These are phyloP conservation scores for Pyrgilauda ruficollis DNA, from an alignment of 2,113 vertebrate species.

Conservation along the genomic window DNA sequence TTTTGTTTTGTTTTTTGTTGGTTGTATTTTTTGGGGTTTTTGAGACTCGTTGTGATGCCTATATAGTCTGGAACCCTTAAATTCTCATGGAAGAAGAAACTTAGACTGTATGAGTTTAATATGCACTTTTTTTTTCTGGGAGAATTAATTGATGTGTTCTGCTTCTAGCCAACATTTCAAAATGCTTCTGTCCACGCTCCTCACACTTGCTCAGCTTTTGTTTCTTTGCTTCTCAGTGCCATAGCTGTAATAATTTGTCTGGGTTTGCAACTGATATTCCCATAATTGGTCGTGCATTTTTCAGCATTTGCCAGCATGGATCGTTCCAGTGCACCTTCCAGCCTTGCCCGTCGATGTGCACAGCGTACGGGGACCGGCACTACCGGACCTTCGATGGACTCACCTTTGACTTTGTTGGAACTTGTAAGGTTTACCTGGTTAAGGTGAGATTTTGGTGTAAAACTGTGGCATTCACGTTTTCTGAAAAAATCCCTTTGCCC, in stretches of 20 bases:
- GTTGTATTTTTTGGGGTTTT: neutral
- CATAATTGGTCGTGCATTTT: slow-evolving; percentile 23
- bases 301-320: slow-evolving; percentile 88
- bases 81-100: neutral
- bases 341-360: slow-evolving; percentile 93
- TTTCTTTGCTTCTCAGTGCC: neutral
- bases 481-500: no score
- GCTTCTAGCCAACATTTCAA: neutral
- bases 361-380: slow-evolving; percentile 89
- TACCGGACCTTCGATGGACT: slow-evolving; percentile 94
- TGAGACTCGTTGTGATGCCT: neutral
- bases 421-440: slow-evolving; percentile 88
- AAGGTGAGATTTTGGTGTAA: slow-evolving; percentile 79
- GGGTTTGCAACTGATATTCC: neutral
- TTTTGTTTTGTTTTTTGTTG: neutral
- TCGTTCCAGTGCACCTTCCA: slow-evolving; percentile 87
- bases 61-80: neutral
- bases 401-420: slow-evolving; percentile 88
- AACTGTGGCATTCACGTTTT: no score
- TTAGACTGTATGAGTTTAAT: neutral
- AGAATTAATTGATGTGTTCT: neutral
- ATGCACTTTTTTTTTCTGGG: neutral
- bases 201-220: neutral
- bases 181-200: neutral
- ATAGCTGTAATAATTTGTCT: neutral